A percentile compares a stretch with the other conserved stretches of the same genome.
Conservation (phyloP, 2,113 vertebrate genomes). For the Balaenoptera acutorostrata region DNA sequence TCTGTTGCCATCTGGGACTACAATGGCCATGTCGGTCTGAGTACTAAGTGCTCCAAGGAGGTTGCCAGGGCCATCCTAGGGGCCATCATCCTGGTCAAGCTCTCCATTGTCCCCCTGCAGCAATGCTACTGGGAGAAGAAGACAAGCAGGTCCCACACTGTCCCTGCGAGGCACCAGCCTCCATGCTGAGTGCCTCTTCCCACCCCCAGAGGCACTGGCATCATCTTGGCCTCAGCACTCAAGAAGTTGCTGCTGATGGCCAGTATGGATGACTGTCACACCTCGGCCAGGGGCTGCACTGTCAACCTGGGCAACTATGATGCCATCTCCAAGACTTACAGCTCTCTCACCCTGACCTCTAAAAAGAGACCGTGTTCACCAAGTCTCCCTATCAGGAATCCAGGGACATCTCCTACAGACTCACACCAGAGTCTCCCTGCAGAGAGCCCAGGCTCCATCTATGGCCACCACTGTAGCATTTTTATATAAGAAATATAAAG, state of each 20-base stretch:
- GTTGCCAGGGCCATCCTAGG: no score
- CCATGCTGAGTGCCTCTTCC: neutral
- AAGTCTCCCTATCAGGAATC: neutral
- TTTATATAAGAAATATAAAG: neutral
- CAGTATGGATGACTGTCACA: neutral
- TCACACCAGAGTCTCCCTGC: neutral
- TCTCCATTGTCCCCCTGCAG: rapidly evolving
- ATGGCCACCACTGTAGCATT: neutral
- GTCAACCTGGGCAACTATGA: neutral
- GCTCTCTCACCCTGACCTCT: neutral
- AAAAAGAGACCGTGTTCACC: neutral
- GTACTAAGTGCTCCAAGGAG: neutral
- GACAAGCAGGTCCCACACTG: neutral
- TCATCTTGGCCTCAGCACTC: neutral
- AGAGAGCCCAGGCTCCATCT: neutral
- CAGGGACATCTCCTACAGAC: neutral
- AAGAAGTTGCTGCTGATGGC: neutral
- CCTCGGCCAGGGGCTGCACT: neutral
- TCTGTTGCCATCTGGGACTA: neutral
- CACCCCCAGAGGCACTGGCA: neutral
- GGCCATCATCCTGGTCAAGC: neutral
- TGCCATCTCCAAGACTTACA: neutral
- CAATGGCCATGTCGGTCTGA: no score
- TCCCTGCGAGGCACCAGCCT: neutral
- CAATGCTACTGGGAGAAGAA: neutral